Evolutionary conservation across 2,113 vertebrate species (phyloP).

Genomic region (Thomomys bottae): DNA sequence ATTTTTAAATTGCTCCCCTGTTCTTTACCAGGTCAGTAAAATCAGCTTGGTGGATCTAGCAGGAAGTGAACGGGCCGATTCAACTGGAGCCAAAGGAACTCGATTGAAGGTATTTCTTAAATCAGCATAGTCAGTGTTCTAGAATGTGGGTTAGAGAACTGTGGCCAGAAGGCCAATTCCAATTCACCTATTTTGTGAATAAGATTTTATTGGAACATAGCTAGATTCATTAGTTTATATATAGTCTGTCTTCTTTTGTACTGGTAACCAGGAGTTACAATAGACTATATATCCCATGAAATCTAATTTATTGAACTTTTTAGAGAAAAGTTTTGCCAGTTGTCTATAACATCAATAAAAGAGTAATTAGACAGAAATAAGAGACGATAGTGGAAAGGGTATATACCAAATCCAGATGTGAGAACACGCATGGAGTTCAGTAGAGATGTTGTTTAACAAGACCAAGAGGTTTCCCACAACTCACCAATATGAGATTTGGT

Average conservation of each 20-base stretch:
- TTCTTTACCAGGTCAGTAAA: slow-evolving; percentile 94
- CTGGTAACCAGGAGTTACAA: neutral
- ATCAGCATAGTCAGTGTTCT: slow-evolving; percentile 9
- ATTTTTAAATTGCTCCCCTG: neutral
- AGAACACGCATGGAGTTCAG: neutral
- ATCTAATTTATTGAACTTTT: neutral
- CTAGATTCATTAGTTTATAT: neutral
- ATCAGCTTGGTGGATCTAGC: slow-evolving; percentile 99
- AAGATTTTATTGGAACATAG: neutral
- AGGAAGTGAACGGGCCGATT: slow-evolving; percentile 98
- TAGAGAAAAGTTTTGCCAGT: neutral
- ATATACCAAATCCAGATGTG: neutral
- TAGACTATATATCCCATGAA: neutral
- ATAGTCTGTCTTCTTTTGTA: neutral
- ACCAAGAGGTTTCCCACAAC: neutral
- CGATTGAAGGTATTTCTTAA: slow-evolving; percentile 93
- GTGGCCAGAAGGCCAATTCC: neutral
- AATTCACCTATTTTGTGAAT: neutral
- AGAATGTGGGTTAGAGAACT: neutral
- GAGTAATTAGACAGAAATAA: neutral
- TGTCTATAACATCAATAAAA: neutral
- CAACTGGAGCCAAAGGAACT: slow-evolving; percentile 98
- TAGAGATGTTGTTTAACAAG: neutral
- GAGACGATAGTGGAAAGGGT: neutral
- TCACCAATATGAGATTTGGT: neutral